Evolutionary conservation across 2,888 invertebrate species (phyloP), one percentile per base, ranked within the genome.

Genomic region (Lasioglossum zephyrum): DNA sequence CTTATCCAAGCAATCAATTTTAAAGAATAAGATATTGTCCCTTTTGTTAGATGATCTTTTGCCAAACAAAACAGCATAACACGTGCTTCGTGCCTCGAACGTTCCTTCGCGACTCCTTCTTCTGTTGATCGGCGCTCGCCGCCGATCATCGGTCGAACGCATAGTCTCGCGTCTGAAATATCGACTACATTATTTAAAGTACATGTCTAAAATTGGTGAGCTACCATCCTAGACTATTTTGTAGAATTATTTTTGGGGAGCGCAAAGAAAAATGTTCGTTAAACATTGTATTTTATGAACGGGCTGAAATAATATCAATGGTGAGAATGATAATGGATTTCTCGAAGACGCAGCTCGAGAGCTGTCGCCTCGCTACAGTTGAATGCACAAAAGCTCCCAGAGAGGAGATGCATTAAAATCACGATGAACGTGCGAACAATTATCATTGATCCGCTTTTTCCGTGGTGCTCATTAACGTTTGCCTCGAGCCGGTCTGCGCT

Each of bases 341-440:
- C 47, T 85, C 83, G 44, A 73, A 82, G 79, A 78, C 13, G 75
- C 77, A 36, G 22, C 26, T 63, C 44, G 11, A 36, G 47, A 69
- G 76, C 49, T 9, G 41, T 4, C 44, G 44, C 60, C 73, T 85
- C n/a, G 57, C 47, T 60, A 80, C 49, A 57, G 36, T 13, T 63
- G 57, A 9, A 70, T 6, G n/a, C 39, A 74, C 69, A 70, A 77
- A 78, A 72, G 11, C 31, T 49, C 26, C 18, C 16, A 31, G 36
- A 39, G 60, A 77, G 69, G 73, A 39, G 73, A 74, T 69, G 82
- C 81, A 87, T 89, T 84, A 84, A 85, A 86, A 87, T 82, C 74
- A 39, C 36, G 69, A 81, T 57, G 66, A 49, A 66, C 47, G 49
- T 69, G 69, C 69, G 66, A 66, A 26, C 78, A 80, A 84, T 77